Evolutionary conservation across 2,113 vertebrate genomes (phyloP), one percentile per base, ranked within the genome.

Genomic region (Gymnorhina tibicen): DNA sequence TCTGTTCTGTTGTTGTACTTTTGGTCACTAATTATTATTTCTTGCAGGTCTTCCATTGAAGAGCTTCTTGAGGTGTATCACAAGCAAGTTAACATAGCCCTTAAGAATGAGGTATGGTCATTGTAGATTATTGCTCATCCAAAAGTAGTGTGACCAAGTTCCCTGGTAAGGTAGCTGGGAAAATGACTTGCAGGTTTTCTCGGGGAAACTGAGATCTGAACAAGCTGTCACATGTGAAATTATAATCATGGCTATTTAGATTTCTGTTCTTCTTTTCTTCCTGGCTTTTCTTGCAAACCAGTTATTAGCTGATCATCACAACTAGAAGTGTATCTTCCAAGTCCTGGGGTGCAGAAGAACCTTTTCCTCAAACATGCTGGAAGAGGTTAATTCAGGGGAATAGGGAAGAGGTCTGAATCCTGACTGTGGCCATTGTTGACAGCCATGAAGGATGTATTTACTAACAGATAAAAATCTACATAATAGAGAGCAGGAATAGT

Each of bases 21-120:
- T 35, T 62, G 22, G 58, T 85, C 24, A 87, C 20, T 72, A 89
- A 56, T 39, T 87, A 6, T 92, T 95, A 5, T 96, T 95, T 96
- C 44, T 96, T 97, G 41, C 96, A 99, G 99, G 96, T 98, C 99
- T 86, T 97, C 98, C 90, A 96, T 99, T 92, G 98, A 98, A 75
- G 98, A 99, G 84, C 98, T 99, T 72, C 96, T 99, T 93, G 98
- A 99, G 78, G 95, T 97, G 6, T 99, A 99, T 95, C 98, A 99
- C 93, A 99, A 96, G 78, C 99, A 99, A 95, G 98, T 98, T 67
- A 98, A 98, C 63, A 67, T 98, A 94, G 98, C 98, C 81, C 98
- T 99, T 91, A 98, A 98, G 95, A 99, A 98, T 85, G 98, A 99
- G 98, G 99, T 99, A 97, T 95, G 97, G 62, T 63, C 20, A 16